These are phyloP conservation scores for Sparus aurata DNA, from an alignment of 2,797 vertebrate species.

Conservation along the genomic window DNA sequence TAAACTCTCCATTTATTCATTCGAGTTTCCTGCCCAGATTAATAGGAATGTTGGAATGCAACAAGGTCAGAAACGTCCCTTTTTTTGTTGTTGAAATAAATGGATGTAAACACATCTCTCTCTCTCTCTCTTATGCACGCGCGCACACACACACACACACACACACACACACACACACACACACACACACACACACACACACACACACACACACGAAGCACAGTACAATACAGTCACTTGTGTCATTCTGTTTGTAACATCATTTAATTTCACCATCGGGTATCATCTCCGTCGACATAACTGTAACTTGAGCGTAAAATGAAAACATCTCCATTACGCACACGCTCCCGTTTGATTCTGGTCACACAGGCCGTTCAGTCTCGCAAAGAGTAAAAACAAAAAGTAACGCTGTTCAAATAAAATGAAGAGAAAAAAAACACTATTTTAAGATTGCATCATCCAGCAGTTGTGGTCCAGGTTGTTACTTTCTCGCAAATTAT, in stretches of 20 bases:
- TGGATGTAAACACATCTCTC: background rate
- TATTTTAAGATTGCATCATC: conserved; percentile 7
- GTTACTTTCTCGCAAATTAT: conserved; percentile 1
- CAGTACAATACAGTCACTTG: background rate
- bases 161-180: conserved; percentile 6
- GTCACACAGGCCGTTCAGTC: background rate
- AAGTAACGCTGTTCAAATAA: conserved; percentile 6
- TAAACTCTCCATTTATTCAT: conserved; percentile 12
- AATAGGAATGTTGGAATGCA: background rate
- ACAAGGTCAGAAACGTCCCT: background rate
- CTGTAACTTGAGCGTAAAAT: conserved; percentile 16
- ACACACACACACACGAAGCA: conserved; percentile 17
- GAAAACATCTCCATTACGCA: conserved; percentile 1
- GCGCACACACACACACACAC: background rate
- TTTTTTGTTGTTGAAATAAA: background rate
- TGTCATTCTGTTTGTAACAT: conserved; percentile 24
- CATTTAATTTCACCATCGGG: conserved; percentile 42
- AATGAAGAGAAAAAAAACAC: conserved; percentile 15
- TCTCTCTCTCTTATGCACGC: too few relatives aligned
- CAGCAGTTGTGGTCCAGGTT: background rate
- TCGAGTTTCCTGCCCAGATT: conserved; percentile 3
- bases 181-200: conserved; percentile 10
- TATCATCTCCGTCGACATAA: background rate
- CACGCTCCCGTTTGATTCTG: background rate
- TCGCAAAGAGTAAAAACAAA: conserved; percentile 26